Base-by-base conservation (phyloP, 2,888 invertebrate genomes). In the Ectemnius lituratus region DNA sequence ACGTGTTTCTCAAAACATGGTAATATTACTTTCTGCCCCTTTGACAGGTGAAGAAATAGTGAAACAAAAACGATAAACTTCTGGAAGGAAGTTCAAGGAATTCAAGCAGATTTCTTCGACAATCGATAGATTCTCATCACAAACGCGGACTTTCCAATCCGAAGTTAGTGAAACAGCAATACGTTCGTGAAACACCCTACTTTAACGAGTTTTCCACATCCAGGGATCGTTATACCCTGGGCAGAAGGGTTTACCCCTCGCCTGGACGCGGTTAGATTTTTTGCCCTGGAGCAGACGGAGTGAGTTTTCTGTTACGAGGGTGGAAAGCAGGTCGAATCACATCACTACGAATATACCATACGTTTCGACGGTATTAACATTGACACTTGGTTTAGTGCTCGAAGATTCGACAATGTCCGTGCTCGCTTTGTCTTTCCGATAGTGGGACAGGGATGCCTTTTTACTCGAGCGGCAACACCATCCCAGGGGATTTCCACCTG, bases 331-430 rank as follows among this genome's bases (percentile, higher is more conserved):
- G 64, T 79, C 67, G 66, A 52, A 20, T 59, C 49, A 46, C 37
- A 59, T 72, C 67, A 61, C 63, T 16, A 60, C 61, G 37, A 37
- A 37, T 37, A 37, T 37, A 37, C 66, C 64, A 64, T 59, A 56
- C 46, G 62, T 67, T 62, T 73, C 18, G 63, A 20, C 11, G 20
- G 58, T 73, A 78, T 80, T 82, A 81, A 81, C 81, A 82, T 76
- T 78, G 66, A 76, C 70, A 70, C 66, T 49, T 56, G 64, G 52
- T 76, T 78, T 78, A 74, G 37, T 60, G 60, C 61, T 62, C 28
- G 57, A 18, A 68, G 52, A 76, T 76, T 60, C 64, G 63, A 27
- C 59, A 45, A 62, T 28, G 68, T 68, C 18, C 28, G 67, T 8
- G 37, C 37, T 37, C 37, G 5, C 37, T 11, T 11, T 37, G 8